These are phyloP conservation scores for Lepidurus packardi DNA, from an alignment of 1,140 invertebrate species.

Conservation along the genomic window DNA sequence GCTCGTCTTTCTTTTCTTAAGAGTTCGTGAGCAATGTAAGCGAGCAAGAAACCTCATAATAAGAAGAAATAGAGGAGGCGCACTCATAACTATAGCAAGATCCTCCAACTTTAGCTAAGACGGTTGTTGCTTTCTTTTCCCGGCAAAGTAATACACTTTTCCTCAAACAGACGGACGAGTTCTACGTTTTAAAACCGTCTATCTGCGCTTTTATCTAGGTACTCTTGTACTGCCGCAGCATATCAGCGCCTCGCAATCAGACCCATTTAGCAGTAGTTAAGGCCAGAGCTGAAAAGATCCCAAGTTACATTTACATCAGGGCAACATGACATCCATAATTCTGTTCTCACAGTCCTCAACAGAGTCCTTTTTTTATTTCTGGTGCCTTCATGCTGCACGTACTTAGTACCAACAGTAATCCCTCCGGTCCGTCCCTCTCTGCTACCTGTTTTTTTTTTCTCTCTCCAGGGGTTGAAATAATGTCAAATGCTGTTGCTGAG, in stretches of 20 bases:
- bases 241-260: not conserved
- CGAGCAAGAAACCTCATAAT: conserved; percentile 15
- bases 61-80: not conserved
- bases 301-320: not conserved
- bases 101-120: not conserved
- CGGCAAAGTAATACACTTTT: not conserved
- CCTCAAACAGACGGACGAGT: not conserved
- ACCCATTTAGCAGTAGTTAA: not conserved
- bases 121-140: not conserved
- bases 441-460: too few relatives aligned
- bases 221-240: not conserved
- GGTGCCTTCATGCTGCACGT: too few relatives aligned
- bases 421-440: too few relatives aligned
- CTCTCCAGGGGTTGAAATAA: too few relatives aligned
- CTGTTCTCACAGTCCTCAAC: too few relatives aligned
- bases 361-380: too few relatives aligned
- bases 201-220: conserved; percentile 3
- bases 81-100: conserved; percentile 2
- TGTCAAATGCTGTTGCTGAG: too few relatives aligned
- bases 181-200: not conserved
- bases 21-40: not conserved
- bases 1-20: not conserved
- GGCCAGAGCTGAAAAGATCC: not conserved
- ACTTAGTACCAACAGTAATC: too few relatives aligned
- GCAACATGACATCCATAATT: not conserved